Conservation (phyloP, 2,113 vertebrate genomes). For the Chroicocephalus ridibundus region DNA sequence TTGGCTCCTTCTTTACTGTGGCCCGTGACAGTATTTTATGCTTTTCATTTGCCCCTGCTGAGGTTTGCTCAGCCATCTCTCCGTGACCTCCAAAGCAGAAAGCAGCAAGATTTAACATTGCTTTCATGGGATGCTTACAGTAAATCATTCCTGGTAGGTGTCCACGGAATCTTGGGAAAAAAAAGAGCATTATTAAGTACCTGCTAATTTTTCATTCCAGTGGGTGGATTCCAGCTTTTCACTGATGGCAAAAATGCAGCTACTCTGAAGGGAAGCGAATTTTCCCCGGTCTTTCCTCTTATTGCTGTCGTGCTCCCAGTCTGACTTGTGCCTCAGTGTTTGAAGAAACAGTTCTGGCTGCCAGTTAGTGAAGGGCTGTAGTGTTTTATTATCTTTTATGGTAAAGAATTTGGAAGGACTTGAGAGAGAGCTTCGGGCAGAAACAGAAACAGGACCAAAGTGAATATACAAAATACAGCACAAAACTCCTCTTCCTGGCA, state of each 20-base stretch:
- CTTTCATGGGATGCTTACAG: neutral
- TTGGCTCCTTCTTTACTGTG: neutral
- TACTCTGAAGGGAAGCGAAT: neutral
- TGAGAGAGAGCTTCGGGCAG: neutral
- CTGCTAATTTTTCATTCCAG: neutral
- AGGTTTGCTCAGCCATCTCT: neutral
- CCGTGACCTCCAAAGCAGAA: neutral
- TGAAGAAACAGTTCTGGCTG: slow-evolving; percentile 5
- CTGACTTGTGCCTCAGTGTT: neutral
- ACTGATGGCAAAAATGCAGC: neutral
- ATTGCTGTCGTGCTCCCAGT: neutral
- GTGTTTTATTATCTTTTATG: slow-evolving; percentile 31
- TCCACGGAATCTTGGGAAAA: neutral
- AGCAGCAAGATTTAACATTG: neutral
- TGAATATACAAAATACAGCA: neutral
- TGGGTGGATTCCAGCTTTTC: neutral
- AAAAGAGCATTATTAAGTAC: neutral
- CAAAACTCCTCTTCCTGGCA: neutral
- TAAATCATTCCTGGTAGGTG: neutral
- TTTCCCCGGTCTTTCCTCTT: neutral
- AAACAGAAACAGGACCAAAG: neutral
- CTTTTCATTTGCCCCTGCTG: neutral
- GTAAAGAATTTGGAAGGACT: slow-evolving; percentile 40
- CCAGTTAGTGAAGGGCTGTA: neutral
- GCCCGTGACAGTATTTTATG: neutral